Evolutionary conservation across 2,888 invertebrate species (phyloP).

Genomic region (Lutraria lutraria): DNA sequence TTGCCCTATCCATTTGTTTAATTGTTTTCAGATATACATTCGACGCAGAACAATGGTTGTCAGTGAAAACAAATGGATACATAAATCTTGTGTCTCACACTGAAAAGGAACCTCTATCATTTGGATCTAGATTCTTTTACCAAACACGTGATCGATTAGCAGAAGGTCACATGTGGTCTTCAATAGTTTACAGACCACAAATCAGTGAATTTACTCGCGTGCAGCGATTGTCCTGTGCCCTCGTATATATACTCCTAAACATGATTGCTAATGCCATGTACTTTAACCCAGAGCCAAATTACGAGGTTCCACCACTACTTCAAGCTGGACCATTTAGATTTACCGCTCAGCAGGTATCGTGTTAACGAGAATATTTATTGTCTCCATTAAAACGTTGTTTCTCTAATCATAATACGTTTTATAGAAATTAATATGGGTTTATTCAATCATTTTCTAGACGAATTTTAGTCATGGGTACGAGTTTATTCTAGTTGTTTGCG

Average conservation of each 20-base stretch:
- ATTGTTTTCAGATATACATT: conserved; percentile 63
- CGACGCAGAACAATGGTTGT: conserved; percentile 71
- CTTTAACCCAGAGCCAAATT: conserved; percentile 75
- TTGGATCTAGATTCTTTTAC: conserved; percentile 51
- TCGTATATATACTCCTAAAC: conserved; percentile 84
- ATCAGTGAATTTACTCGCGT: conserved; percentile 86
- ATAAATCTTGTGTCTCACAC: conserved; percentile 11
- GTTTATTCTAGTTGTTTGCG: no score
- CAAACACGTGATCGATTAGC: conserved; percentile 72
- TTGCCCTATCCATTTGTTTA: background rate
- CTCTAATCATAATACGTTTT: no score
- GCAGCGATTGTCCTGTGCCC: conserved; percentile 83
- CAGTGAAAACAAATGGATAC: conserved; percentile 56
- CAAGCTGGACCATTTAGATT: conserved; percentile 71
- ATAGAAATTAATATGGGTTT: no score
- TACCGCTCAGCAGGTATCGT: conserved; percentile 57
- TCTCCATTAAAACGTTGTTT: no score
- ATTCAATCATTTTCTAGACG: no score
- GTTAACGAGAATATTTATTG: no score
- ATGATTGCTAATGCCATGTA: conserved; percentile 87
- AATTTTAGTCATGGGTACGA: no score
- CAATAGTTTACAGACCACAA: conserved; percentile 86
- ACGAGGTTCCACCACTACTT: conserved; percentile 54
- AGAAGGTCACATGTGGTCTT: conserved; percentile 87
- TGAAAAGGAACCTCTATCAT: conserved; percentile 16